Evolutionary conservation across 2,113 vertebrate species (phyloP), one percentile per base, ranked within the genome.

Genomic region (Leucopternis melanops): DNA sequence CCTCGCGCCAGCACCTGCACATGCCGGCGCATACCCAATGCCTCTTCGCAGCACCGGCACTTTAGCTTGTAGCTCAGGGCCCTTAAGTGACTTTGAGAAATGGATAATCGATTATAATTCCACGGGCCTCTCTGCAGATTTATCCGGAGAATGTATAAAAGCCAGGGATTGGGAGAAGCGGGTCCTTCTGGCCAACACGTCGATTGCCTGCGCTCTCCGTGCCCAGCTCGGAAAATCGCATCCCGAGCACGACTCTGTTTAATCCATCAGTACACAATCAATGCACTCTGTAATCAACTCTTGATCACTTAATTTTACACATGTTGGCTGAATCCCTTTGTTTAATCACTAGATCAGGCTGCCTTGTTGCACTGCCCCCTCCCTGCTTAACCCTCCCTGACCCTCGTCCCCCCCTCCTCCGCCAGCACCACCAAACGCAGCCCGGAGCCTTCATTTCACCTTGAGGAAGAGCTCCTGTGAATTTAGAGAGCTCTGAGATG

Each of bases 21-120:
- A 98, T 99, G 99, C 97, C 97, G 96, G 97, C 96, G 98, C 98
- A 99, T 99, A 98, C 98, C 95, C 97, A 98, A 98, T 97, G 97
- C 98, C 98, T 98, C 98, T 98, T 98, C 98, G 89, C 98, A 96
- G 97, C 96, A 96, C 97, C 83, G 95, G 97, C 98, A 97, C 98
- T 98, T 98, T 98, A 98, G 96, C 97, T 97, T 95, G 97, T 97
- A 97, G 97, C 98, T 98, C 97, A 97, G 96, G 96, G 97, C 97
- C 97, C 98, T 98, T 99, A 99, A 99, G 98, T 98, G 98, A 99
- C 98, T 99, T 99, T 99, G 98, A 99, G 98, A 99, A 99, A 99
- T 98, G 98, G 98, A 98, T 98, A 99, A 99, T 99, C 98, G 98
- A 99, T 99, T 98, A 98, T 98, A 98, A 98, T 98, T 98, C 98